Evolutionary conservation across 2,113 vertebrate species (phyloP).

Genomic region (Odocoileus virginianus): DNA sequence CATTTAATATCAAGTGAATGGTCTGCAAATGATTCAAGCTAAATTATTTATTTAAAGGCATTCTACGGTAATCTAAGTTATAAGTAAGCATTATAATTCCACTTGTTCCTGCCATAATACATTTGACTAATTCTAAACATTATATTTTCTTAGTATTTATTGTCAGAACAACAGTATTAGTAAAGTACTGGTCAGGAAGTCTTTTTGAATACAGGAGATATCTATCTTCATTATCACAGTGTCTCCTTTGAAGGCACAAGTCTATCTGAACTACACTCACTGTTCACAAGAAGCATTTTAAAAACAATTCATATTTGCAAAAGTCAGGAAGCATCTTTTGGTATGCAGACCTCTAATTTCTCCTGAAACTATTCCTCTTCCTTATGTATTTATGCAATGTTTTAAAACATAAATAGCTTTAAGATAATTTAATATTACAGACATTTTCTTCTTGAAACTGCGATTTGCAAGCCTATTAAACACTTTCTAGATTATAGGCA

Average conservation of each 20-base stretch:
- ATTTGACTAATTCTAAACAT: not conserved
- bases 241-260: conserved; percentile 1
- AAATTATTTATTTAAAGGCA: conserved; percentile 3
- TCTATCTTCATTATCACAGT: not conserved
- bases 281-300: conserved; percentile 6
- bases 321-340: not conserved
- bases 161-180: not conserved
- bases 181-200: conserved; percentile 22
- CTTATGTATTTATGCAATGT: conserved; percentile 16
- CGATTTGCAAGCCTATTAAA: conserved; percentile 7
- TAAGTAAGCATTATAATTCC: conserved; percentile 18
- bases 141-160: not conserved
- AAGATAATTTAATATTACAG: conserved; percentile 32
- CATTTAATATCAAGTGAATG: conserved; percentile 42
- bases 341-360: not conserved
- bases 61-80: not conserved
- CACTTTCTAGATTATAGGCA: not conserved
- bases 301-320: conserved; percentile 39
- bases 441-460: conserved; percentile 18
- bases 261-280: not conserved
- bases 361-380: conserved; percentile 1
- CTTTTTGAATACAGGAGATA: not conserved
- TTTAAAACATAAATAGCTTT: conserved; percentile 41
- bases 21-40: not conserved
- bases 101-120: not conserved